Evolutionary conservation across 2,888 invertebrate genomes (phyloP), one percentile per base, ranked within the genome.

Genomic region (Chymomyza procnemis): DNA sequence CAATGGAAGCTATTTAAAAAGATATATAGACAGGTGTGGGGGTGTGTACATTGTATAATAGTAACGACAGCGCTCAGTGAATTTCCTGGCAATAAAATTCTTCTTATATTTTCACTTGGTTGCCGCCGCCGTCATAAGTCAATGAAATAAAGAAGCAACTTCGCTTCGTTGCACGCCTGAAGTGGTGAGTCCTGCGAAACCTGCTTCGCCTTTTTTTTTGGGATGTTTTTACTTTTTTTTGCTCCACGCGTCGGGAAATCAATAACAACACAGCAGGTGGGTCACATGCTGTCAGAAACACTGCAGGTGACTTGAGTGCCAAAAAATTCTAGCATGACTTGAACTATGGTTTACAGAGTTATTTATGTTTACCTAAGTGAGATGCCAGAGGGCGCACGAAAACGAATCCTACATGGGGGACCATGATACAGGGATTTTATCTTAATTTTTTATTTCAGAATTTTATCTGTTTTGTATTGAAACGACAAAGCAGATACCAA

Each of bases 301-400:
- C 75, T 62, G 63, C 66, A 64, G 75, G 75, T 69, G 70, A 61
- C 46, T 41, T 16, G 34, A 30, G 56, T 16, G 14, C 16, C 16
- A n/a, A 56, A 56, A n/a, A 26, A 34, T 26, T 30, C 54, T 30
- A 56, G n/a, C 56, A 26, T 56, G 14, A 54, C 54, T 61, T 71
- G 73, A 73, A 73, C 74, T 61, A 56, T 26, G 77, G 65, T 70
- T 76, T 79, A 72, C 56, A 75, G 75, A 69, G 71, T 84, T 80
- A 66, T 84, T 81, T 80, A 79, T 72, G 79, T 68, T 64, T 73
- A 12, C 14, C 16, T 3, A 14, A 19, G 30, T 12, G 30, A 34
- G 16, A 19, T 52, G 50, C 22, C 4, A 50, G 9, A 8, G 48
- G 9, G 2, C 3, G 47, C 48, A 26, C 1, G 8, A 26, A 26